Evolutionary conservation across 2,888 invertebrate species (phyloP).

Genomic region (Caenorhabditis doughertyi): DNA sequence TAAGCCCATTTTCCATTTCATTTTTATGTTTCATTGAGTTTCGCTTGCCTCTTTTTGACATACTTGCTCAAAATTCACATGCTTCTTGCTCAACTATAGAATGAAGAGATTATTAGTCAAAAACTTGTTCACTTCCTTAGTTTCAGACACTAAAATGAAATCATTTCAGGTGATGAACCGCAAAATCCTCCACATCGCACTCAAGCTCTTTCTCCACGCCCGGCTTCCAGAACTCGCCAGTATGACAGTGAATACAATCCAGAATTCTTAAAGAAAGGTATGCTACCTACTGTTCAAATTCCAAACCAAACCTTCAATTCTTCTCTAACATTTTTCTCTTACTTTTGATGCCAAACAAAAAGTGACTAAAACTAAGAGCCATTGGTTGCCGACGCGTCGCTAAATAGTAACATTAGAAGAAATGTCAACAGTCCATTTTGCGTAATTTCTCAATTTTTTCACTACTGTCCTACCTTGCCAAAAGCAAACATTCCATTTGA

Average conservation of each 20-base stretch:
- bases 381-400: conserved; percentile 18
- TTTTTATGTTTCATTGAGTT: conserved; percentile 50
- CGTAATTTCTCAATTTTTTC: conserved; percentile 56
- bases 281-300: not conserved
- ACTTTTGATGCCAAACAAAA: conserved; percentile 22
- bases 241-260: conserved; percentile 72
- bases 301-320: too few relatives aligned
- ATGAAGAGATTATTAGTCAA: conserved; percentile 56
- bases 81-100: conserved; percentile 48
- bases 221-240: conserved; percentile 67
- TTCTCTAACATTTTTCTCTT: not conserved
- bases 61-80: conserved; percentile 51
- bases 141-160: conserved; percentile 2
- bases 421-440: conserved; percentile 65
- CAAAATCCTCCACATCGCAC: conserved; percentile 73
- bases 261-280: conserved; percentile 59
- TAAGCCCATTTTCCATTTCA: conserved; percentile 10
- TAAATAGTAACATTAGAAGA: conserved; percentile 67
- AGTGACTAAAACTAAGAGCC: conserved; percentile 26
- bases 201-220: conserved; percentile 71
- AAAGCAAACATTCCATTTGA: conserved; percentile 56
- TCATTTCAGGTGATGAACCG: conserved; percentile 57
- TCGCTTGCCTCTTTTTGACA: conserved; percentile 58
- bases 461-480: conserved; percentile 4
- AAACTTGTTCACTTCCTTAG: not conserved